A percentile compares a stretch with the other conserved stretches of the same genome.
Conservation (phyloP, 2,113 vertebrate genomes). For the Sturnira hondurensis region DNA sequence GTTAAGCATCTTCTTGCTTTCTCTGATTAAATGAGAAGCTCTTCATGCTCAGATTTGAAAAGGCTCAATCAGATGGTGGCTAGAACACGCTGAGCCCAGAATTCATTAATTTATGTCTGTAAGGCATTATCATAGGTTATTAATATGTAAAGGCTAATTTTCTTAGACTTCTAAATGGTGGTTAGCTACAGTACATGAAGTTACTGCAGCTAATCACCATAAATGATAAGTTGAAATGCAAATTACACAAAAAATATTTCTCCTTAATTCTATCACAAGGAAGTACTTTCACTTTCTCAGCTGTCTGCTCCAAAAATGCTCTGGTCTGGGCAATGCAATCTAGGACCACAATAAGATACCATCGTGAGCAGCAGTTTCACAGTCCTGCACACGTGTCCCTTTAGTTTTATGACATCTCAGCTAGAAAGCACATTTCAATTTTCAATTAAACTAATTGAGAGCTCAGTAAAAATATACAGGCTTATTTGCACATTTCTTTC, state of each 20-base stretch:
- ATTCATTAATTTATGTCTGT: slow-evolving; percentile 61
- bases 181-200: slow-evolving; percentile 59
- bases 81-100: slow-evolving; percentile 40
- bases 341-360: neutral
- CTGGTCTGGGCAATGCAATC: slow-evolving; percentile 1
- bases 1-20: neutral
- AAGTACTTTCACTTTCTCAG: slow-evolving; percentile 28
- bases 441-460: slow-evolving; percentile 67
- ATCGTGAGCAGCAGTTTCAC: neutral
- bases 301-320: neutral
- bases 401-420: slow-evolving; percentile 43
- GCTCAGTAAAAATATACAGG: slow-evolving; percentile 63
- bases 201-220: slow-evolving; percentile 59
- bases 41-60: slow-evolving; percentile 19
- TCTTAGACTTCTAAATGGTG: slow-evolving; percentile 40
- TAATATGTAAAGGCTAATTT: slow-evolving; percentile 64
- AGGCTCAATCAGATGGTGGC: slow-evolving; percentile 31
- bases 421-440: slow-evolving; percentile 43
- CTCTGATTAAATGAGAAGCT: slow-evolving; percentile 25
- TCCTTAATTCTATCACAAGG: slow-evolving; percentile 52
- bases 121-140: slow-evolving; percentile 61
- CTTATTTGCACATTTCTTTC: slow-evolving; percentile 63
- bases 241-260: slow-evolving; percentile 66
- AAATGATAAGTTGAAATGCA: slow-evolving; percentile 47
- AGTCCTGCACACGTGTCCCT: neutral